Evolutionary conservation across 2,888 invertebrate species (phyloP).

Genomic region (Macrophya annulata): DNA sequence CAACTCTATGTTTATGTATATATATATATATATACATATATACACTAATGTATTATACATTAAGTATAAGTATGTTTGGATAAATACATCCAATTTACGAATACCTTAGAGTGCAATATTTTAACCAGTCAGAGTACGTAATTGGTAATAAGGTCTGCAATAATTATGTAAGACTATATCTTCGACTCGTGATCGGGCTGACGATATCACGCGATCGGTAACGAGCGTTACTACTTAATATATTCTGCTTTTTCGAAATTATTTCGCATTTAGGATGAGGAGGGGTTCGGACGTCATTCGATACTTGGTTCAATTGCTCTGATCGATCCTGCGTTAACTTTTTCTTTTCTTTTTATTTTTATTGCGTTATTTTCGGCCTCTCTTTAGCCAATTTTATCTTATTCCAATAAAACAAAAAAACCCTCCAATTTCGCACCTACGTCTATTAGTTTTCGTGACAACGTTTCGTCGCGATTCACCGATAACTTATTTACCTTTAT

Average conservation of each 20-base stretch:
- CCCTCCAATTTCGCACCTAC: not conserved
- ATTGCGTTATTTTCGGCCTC: not conserved
- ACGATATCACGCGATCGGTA: constrained; percentile 38
- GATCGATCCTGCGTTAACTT: not conserved
- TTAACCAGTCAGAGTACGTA: constrained; percentile 21
- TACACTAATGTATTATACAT: not conserved
- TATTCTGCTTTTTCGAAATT: no score
- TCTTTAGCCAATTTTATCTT: not conserved
- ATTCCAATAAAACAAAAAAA: not conserved
- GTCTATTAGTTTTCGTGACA: constrained; percentile 14
- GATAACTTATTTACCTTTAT: not conserved
- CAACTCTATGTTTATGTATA: not conserved
- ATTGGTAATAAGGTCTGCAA: constrained; percentile 10
- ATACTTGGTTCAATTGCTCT: not conserved
- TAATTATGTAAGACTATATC: constrained; percentile 37
- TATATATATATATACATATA: not conserved
- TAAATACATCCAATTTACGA: constrained; percentile 38
- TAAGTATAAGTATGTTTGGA: not conserved
- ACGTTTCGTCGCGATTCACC: constrained; percentile 14
- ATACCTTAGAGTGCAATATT: constrained; percentile 39
- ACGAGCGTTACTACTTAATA: not conserved
- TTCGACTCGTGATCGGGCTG: not conserved
- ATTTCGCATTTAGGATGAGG: not conserved
- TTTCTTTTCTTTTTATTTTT: not conserved
- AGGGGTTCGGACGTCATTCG: not conserved